These are phyloP conservation scores for Philaenus spumarius DNA, from an alignment of 1,140 invertebrate species.

Conservation along the genomic window DNA sequence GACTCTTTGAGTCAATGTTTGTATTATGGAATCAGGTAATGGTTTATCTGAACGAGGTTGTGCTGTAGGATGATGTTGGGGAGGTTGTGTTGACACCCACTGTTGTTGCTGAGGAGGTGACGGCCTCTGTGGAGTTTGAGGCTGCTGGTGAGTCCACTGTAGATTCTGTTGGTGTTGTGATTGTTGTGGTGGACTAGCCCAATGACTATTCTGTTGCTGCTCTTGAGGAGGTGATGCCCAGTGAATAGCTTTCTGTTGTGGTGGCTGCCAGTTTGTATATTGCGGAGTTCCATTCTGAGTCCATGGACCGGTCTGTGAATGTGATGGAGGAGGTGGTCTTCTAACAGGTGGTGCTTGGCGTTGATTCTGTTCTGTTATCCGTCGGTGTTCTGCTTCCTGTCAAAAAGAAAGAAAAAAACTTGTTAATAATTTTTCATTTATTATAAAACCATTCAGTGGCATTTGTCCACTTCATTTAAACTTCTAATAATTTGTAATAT, in stretches of 20 bases:
- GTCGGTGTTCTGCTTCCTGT: constrained; percentile 85
- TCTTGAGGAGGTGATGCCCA: neutral
- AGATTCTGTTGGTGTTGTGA: constrained; percentile 2
- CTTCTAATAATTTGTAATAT: too few species aligned
- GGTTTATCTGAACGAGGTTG: constrained; percentile 43
- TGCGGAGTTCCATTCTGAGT: constrained; percentile 1
- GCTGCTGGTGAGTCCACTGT: too few species aligned
- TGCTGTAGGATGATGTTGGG: neutral
- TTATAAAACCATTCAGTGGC: too few species aligned
- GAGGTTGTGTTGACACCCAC: constrained; percentile 1
- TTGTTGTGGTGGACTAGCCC: neutral
- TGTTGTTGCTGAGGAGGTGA: neutral
- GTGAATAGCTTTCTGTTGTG: constrained; percentile 5
- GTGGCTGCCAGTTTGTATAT: constrained; percentile 18
- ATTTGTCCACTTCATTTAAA: too few species aligned
- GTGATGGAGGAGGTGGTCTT: constrained; percentile 9
- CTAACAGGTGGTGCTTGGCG: constrained; percentile 33
- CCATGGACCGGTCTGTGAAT: neutral
- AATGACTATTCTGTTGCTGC: neutral
- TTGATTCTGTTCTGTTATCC: constrained; percentile 64
- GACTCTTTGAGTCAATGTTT: constrained; percentile 62
- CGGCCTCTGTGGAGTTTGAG: neutral
- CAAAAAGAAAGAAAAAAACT: constrained; percentile 22
- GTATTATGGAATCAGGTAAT: constrained; percentile 61
- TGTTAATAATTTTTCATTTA: too few species aligned